These are phyloP conservation scores for Microctenopoma stevenorrisi DNA, from an alignment of 2,797 vertebrate genomes.

Conservation along the genomic window DNA sequence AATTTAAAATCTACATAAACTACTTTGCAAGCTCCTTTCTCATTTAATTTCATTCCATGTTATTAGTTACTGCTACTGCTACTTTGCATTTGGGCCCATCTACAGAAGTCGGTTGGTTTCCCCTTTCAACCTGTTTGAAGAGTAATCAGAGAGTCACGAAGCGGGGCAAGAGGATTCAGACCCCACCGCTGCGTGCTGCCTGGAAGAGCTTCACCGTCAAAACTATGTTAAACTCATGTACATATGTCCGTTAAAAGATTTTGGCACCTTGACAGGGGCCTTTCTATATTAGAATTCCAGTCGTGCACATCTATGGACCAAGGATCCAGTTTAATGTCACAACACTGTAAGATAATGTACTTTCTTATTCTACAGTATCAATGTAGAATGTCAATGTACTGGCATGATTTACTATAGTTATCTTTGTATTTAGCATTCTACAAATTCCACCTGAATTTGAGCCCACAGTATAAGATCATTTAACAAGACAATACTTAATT, in stretches of 20 bases:
- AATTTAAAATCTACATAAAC: no score
- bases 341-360: not conserved
- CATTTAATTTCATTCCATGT: not conserved
- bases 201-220: not conserved
- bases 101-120: slow-evolving; percentile 34
- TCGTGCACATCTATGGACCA: no score
- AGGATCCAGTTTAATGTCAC: no score
- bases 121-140: slow-evolving; percentile 35
- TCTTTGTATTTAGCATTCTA: no score
- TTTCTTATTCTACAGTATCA: not conserved
- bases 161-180: slow-evolving; percentile 7
- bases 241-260: no score
- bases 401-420: no score
- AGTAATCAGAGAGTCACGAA: slow-evolving; percentile 14
- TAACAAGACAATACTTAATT: no score
- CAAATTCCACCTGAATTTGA: no score
- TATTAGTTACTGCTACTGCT: not conserved
- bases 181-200: not conserved
- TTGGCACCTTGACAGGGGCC: no score
- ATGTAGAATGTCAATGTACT: no score
- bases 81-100: slow-evolving; percentile 18
- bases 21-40: not conserved
- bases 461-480: no score
- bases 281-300: no score
- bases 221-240: not conserved